phyloP scores from a whole-genome alignment of 2,797 vertebrate species.

The Chromis chromis region DNA sequence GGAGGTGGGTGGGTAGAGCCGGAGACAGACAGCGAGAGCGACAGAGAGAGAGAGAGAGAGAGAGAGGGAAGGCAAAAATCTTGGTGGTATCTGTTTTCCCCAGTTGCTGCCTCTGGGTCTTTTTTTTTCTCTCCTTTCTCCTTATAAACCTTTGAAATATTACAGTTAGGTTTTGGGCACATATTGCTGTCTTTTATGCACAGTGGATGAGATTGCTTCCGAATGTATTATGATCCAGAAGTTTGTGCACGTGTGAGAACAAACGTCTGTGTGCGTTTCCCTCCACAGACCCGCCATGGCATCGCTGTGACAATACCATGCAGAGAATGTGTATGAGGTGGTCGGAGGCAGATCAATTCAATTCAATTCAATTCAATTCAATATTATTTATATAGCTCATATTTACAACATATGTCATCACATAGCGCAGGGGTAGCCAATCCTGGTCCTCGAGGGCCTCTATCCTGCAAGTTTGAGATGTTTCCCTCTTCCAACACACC shows the following conservation, averaged over 20 bases:
- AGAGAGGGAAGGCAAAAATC: conserved; percentile 49
- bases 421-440: no score
- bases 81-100: conserved; percentile 75
- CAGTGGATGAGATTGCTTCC: conserved; percentile 67
- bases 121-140: conserved; percentile 45
- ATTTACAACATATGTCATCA: no score
- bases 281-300: conserved; percentile 30
- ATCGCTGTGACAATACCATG: conserved; percentile 46
- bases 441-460: no score
- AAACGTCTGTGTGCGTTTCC: conserved; percentile 3
- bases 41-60: conserved; percentile 16
- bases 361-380: no score
- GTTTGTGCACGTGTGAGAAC: conserved; percentile 37
- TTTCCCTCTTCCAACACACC: no score
- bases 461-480: no score
- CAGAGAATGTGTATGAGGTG: conserved; percentile 21
- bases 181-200: conserved; percentile 77
- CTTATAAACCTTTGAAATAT: conserved; percentile 79
- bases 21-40: conserved; percentile 40
- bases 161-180: conserved; percentile 70
- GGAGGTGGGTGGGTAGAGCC: conserved; percentile 26
- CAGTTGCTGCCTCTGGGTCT: conserved; percentile 76
- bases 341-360: conserved; percentile 26
- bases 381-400: no score
- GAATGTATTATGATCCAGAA: conserved; percentile 72